These are phyloP conservation scores for Perccottus glenii DNA, from an alignment of 2,113 vertebrate genomes.

Conservation along the genomic window DNA sequence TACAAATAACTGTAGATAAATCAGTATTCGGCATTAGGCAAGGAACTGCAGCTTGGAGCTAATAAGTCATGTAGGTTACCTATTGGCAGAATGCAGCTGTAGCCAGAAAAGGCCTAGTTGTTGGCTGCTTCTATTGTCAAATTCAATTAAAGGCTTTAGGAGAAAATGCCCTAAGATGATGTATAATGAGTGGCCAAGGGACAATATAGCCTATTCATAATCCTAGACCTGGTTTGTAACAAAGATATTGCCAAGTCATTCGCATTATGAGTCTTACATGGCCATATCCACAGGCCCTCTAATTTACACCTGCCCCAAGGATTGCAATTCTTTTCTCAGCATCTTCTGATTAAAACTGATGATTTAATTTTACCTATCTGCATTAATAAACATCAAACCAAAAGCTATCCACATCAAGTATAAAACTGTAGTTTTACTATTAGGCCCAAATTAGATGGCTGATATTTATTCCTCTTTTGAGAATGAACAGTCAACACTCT, in stretches of 20 bases:
- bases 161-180: constrained; percentile 76
- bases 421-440: not conserved
- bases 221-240: constrained; percentile 76
- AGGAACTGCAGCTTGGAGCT: no score
- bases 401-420: constrained; percentile 19
- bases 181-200: constrained; percentile 81
- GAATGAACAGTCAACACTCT: no score
- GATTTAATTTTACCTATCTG: constrained; percentile 70
- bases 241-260: constrained; percentile 78
- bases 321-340: constrained; percentile 50
- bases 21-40: no score
- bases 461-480: no score
- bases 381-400: constrained; percentile 63
- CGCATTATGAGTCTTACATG: constrained; percentile 58
- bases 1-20: constrained; percentile 10
- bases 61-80: constrained; percentile 61
- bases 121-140: constrained; percentile 78
- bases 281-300: constrained; percentile 61
- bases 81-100: constrained; percentile 67
- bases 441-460: no score
- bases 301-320: constrained; percentile 71
- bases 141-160: constrained; percentile 80
- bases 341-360: constrained; percentile 74
- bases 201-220: constrained; percentile 77
- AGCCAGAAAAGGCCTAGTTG: constrained; percentile 63